Base-by-base conservation (phyloP, 53 echinoderm and acorn worm genomes). In the Henricia sp. region DNA sequence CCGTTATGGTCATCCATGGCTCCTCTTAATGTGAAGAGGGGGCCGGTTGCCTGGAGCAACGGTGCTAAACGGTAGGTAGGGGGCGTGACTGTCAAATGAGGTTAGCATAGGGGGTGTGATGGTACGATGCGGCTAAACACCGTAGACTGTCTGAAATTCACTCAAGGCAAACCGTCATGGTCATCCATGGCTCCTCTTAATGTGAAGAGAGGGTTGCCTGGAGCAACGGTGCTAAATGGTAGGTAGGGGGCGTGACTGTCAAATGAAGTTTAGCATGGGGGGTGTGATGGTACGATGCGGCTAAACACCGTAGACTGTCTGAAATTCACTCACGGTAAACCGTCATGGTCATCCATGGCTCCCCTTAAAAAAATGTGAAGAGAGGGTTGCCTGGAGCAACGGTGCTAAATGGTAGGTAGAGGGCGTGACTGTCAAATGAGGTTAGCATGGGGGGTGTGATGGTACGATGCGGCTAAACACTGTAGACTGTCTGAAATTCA, bases 241-340 rank as follows among this genome's bases (percentile, higher is more conserved):
- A 44, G 13, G 44, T 9, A 44, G 6, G 13, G 13, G 44, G 44
- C 44, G 13, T 44, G n/a, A 9, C 44, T 44, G 44, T 13, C 44
- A 6, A 6, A 44, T 44, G 44, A 44, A 9, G 44, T 44, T 6
- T n/a, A n/a, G n/a, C n/a, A n/a, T 50, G 93, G 93, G 10, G 93
- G 93, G 27, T 93, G 86, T 51, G 90, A 93, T 84, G 93, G 93
- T 30, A 83, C 83, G 39, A 83, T 90, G 50, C 83, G 93, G 70
- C 71, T 93, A 26, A 93, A 84, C 78, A 56, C 74, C 25, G 93
- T 93, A 14, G 87, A 90, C 54, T 93, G 84, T 77, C 84, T 93
- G 36, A 82, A 87, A 42, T 90, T 21, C 57, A 52, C 75, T 71
- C 26, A 72, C 13, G 82, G 83, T 14, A 77, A 82, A 36, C 72